Evolutionary conservation across 2,113 vertebrate species (phyloP).

Genomic region (Pedetes capensis): DNA sequence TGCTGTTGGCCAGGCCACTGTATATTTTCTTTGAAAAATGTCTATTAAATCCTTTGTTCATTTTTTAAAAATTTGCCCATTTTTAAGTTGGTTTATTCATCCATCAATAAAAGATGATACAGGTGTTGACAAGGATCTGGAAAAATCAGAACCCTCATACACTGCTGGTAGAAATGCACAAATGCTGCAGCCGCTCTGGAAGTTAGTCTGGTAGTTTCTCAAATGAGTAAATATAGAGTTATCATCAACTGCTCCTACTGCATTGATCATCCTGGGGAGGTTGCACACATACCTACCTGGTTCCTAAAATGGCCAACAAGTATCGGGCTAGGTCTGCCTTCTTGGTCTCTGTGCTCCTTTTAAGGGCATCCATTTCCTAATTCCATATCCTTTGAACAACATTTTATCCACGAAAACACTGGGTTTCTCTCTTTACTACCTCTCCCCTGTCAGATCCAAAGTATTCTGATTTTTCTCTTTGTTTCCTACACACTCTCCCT

Average conservation of each 20-base stretch:
- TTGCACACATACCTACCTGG: neutral
- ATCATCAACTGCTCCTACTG: neutral
- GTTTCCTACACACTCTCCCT: neutral
- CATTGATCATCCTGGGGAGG: neutral
- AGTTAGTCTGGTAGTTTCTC: slow-evolving; percentile 7
- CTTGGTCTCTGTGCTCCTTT: neutral
- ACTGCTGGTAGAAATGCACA: neutral
- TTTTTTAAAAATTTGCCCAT: too few species aligned
- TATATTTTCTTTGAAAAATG: too few species aligned
- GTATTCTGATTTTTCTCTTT: neutral
- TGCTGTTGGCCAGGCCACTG: too few species aligned
- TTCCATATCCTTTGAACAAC: neutral
- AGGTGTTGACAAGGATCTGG: neutral
- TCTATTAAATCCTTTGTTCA: too few species aligned
- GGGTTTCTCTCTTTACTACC: neutral
- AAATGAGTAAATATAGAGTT: neutral
- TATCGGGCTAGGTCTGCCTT: neutral
- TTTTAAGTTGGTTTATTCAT: too few species aligned
- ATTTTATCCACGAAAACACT: neutral
- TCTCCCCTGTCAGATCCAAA: neutral
- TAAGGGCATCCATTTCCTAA: neutral
- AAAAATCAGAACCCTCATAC: neutral
- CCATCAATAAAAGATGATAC: neutral
- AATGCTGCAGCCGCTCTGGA: neutral
- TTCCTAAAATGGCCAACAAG: neutral